Base-by-base conservation (phyloP, 2,888 invertebrate genomes). In the Lordiphosa andalusiaca region DNA sequence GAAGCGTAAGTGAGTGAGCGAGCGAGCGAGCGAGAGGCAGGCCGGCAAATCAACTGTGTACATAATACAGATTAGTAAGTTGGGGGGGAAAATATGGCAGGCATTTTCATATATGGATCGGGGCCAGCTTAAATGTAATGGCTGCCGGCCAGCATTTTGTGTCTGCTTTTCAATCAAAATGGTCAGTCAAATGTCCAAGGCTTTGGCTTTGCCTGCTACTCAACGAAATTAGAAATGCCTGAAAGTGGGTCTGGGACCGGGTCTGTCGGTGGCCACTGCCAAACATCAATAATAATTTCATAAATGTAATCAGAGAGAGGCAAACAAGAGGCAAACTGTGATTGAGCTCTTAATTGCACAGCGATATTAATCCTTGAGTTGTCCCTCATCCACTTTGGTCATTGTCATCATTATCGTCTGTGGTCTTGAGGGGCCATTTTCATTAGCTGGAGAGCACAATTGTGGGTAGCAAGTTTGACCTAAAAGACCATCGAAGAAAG, bases 41-140 rank as follows among this genome's bases (percentile, higher is more conserved):
- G 69, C 70, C 72, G 82, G 80, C 70, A 84, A 85, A 86, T 85
- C 85, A 82, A 84, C 73, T 85, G 78, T 78, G 83, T 78, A 85
- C 84, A 86, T 81, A 81, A 73, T 72, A 71, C 60, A 75, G 72
- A 81, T 86, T 83, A 86, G 64, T 44, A 37, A 30, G 9, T 30
- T 25, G 33, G 36, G 50, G 50, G 51, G 25, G 19, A 19, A 19
- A 19, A 19, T 19, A 19, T 19, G 38, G 52, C 16, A 55, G 51
- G 50, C 41, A 53, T 49, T 50, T 41, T 44, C 42, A 47, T 35
- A 33, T 48, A 53, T 25, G 51, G 52, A 25, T 25, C 7, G 74
- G 63, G 70, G 59, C 53, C 73, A 63, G 83, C 77, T 82, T 75
- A 82, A 78, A 77, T 72, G 74, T 78, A 78, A 82, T 82, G 80